phyloP scores from a whole-genome alignment of 2,797 vertebrate species.

The Choloepus didactylus region DNA sequence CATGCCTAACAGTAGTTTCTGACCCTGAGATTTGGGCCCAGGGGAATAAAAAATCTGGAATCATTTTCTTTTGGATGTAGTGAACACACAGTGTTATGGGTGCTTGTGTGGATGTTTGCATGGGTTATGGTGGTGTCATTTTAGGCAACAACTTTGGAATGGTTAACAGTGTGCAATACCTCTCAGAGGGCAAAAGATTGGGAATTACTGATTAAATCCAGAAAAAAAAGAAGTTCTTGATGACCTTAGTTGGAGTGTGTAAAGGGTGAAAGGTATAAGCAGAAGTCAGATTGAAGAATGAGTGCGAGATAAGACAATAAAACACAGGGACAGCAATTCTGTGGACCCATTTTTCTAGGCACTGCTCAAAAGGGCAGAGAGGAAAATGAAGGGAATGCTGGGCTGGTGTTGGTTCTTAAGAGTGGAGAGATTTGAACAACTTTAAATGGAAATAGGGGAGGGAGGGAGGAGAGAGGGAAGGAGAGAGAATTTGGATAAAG shows the following conservation, averaged over 20 bases:
- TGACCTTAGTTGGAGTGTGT: neutral
- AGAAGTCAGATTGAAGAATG: conserved; percentile 12
- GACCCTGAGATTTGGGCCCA: neutral
- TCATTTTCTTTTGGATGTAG: neutral
- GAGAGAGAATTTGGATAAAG: neutral
- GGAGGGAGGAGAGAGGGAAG: neutral
- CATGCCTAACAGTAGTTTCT: neutral
- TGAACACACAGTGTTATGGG: neutral
- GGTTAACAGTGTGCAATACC: neutral
- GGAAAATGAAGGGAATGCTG: neutral
- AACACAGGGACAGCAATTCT: neutral
- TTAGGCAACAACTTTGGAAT: neutral
- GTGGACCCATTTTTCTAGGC: neutral
- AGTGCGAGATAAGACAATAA: neutral
- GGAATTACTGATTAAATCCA: neutral
- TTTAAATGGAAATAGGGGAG: neutral
- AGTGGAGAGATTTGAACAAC: neutral
- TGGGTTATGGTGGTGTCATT: neutral
- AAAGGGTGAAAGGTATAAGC: neutral
- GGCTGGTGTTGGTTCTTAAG: neutral
- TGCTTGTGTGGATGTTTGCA: neutral
- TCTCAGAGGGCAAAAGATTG: neutral
- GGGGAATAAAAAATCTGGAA: neutral
- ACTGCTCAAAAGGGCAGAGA: neutral
- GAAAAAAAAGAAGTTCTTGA: neutral